Evolutionary conservation across 2,113 vertebrate genomes (phyloP).

Genomic region (Rhinichthys klamathensis): DNA sequence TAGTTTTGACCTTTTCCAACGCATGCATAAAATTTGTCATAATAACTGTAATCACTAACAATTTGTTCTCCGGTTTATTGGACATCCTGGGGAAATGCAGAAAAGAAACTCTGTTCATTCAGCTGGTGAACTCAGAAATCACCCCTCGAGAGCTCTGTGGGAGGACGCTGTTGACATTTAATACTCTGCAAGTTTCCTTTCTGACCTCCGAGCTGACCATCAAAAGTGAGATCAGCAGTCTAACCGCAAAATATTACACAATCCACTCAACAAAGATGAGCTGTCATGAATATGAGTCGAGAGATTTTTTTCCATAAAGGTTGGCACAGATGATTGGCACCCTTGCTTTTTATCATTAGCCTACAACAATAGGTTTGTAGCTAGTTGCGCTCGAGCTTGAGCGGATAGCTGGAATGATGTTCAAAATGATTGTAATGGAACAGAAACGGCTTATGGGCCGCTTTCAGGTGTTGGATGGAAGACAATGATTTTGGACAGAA

Average conservation of each 20-base stretch:
- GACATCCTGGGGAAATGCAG: not conserved
- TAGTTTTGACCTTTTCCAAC: constrained; percentile 1
- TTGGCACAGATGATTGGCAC: constrained; percentile 47
- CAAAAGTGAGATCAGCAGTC: not conserved
- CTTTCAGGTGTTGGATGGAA: constrained; percentile 57
- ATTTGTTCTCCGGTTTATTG: not conserved
- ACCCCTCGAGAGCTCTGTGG: not conserved
- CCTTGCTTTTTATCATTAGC: constrained; percentile 21
- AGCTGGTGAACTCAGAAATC: not conserved
- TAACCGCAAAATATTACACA: not conserved
- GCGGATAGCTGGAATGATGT: constrained; percentile 44
- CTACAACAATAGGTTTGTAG: constrained; percentile 14
- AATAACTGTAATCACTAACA: constrained; percentile 11
- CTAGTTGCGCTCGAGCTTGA: constrained; percentile 19
- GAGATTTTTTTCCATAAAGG: constrained; percentile 36
- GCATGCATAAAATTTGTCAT: not conserved
- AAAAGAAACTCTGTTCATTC: not conserved
- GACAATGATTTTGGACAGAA: constrained; percentile 62
- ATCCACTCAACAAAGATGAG: not conserved
- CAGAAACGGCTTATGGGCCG: constrained; percentile 57
- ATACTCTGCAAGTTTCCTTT: constrained; percentile 5
- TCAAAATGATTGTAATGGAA: constrained; percentile 65
- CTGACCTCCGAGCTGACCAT: not conserved
- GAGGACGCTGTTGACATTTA: constrained; percentile 5
- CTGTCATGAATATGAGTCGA: constrained; percentile 38